Evolutionary conservation across 2,797 vertebrate species (phyloP), one percentile per base, ranked within the genome.

Genomic region (Meda fulgida): DNA sequence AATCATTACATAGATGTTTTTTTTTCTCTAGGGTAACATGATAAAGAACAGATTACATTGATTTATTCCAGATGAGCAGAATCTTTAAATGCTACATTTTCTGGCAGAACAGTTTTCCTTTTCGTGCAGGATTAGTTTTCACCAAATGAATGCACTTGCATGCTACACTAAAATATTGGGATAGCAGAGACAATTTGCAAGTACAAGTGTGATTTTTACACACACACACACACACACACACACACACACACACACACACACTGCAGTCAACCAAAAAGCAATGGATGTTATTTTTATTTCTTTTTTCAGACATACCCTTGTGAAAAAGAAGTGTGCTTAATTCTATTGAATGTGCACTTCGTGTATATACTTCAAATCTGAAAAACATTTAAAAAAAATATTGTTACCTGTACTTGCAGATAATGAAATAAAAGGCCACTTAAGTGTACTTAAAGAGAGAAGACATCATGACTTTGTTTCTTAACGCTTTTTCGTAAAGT

Each of bases 11-110:
- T 31, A 31, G 82, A 78, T 81, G 29, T 81, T 69, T 70, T 70
- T 70, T 70, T 34, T 34, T n/a, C 21, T 78, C 65, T 34, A 11
- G 36, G 31, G 66, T 63, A 79, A 86, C 80, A 79, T 73, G 80
- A 66, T 81, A 63, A 60, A 83, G 53, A 83, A 63, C 51, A 60
- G n/a, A 84, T 84, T 78, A 43, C 73, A 84, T 70, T 70, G 82
- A 84, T 78, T 70, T 70, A 84, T 70, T 70, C 26, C 19, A 78
- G 48, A 84, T 1, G 7, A 23, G 46, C 46, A 76, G 31, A 58
- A 38, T 23, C 26, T 83, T 75, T 51, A 75, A 77, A 69, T 31
- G 67, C 40, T 21, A 43, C 38, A 65, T 78, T 82, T 78, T 82
- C 65, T 34, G 40, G 21, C 71, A 67, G 36, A 48, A 66, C 36